Percentiles rank a stretch among this genome's conserved stretches.
phyloP scores from a whole-genome alignment of 2,888 invertebrate species.

The Drosophila emarginata region DNA sequence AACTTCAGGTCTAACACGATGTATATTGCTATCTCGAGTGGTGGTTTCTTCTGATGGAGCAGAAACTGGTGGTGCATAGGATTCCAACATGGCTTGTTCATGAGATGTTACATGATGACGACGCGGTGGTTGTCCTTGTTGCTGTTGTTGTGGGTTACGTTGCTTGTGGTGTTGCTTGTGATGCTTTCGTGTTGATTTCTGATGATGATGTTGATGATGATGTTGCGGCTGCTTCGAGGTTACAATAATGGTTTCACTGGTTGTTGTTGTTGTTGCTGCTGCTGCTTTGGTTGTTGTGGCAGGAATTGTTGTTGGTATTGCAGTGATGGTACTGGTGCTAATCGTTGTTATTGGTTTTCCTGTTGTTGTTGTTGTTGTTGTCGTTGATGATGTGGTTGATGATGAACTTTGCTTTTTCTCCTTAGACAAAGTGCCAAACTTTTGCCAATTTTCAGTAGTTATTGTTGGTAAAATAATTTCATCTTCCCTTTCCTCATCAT shows the following conservation, averaged over 20 bases:
- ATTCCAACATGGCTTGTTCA: conserved; percentile 54
- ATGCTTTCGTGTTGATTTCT: conserved; percentile 33
- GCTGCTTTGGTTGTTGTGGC: conserved; percentile 14
- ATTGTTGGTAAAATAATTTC: conserved; percentile 45
- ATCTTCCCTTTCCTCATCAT: conserved; percentile 32
- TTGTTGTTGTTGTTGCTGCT: conserved; percentile 20
- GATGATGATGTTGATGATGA: conserved; percentile 39
- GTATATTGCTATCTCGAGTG: conserved; percentile 81
- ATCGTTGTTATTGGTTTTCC: conserved; percentile 20
- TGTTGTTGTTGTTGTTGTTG: conserved; percentile 34
- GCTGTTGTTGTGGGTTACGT: conserved; percentile 44
- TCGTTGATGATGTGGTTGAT: conserved; percentile 25
- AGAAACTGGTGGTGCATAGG: conserved; percentile 32
- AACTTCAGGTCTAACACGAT: conserved; percentile 81
- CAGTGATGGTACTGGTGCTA: conserved; percentile 22
- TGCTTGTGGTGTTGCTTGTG: conserved; percentile 45
- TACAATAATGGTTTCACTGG: conserved; percentile 21
- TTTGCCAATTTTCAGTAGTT: conserved; percentile 61
- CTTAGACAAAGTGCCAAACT: conserved; percentile 64
- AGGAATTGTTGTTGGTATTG: conserved; percentile 3
- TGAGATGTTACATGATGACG: conserved; percentile 60
- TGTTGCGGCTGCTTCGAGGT: conserved; percentile 30
- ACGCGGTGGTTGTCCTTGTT: conserved; percentile 45
- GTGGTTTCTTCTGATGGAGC: conserved; percentile 61
- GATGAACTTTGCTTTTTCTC: conserved; percentile 12